phyloP scores from a whole-genome alignment of 2,113 vertebrate species.

The Vidua macroura region DNA sequence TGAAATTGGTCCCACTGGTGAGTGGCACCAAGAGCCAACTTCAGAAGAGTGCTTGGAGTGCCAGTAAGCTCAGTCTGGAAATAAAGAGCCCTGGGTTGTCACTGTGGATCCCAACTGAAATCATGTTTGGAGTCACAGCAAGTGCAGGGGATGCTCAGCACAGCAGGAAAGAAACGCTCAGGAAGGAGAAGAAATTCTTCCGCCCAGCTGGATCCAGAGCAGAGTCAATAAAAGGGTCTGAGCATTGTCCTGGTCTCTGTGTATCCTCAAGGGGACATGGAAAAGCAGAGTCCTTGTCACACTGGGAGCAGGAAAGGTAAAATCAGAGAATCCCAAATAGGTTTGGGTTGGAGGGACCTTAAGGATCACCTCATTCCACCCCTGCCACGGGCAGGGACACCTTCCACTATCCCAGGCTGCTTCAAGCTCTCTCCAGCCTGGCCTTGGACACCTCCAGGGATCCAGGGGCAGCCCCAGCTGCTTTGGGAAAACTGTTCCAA shows the following conservation, averaged over 20 bases:
- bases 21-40: not conserved
- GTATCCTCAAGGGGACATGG: not conserved
- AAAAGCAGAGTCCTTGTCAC: not conserved
- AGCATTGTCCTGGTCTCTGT: no score
- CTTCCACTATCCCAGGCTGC: accelerated
- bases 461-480: not conserved
- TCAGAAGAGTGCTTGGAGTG: not conserved
- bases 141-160: not conserved
- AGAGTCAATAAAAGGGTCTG: not conserved
- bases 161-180: not conserved
- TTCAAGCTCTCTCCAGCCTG: accelerated
- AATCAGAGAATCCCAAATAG: not conserved
- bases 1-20: not conserved
- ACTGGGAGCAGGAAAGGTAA: not conserved
- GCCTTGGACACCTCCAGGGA: not conserved
- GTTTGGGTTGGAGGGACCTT: not conserved
- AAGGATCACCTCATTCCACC: not conserved
- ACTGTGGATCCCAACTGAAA: not conserved
- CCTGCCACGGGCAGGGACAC: not conserved
- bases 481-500: not conserved
- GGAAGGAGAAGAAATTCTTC: not conserved
- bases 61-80: not conserved
- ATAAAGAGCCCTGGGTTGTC: not conserved
- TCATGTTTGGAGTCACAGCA: not conserved
- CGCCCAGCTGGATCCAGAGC: not conserved